A percentile compares a stretch with the other conserved stretches of the same genome.
phyloP scores from a whole-genome alignment of 2,797 vertebrate genomes.

The Hafferia zeledoni region DNA sequence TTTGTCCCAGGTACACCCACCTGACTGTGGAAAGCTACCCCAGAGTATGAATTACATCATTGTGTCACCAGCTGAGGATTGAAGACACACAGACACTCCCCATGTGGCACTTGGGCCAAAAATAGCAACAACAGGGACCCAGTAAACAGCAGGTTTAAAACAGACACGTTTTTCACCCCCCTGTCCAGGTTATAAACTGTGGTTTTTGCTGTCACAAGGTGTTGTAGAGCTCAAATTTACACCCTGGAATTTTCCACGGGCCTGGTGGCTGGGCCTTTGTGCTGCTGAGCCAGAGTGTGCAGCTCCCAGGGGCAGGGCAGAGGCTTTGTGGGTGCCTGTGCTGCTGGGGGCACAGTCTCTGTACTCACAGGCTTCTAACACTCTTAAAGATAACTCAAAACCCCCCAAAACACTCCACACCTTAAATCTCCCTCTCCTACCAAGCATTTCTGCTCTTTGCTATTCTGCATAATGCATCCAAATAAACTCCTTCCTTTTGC shows the following conservation, averaged over 20 bases:
- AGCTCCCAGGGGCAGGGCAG: neutral
- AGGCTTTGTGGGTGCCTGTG: too few relatives aligned
- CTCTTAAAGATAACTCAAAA: neutral
- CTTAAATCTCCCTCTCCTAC: neutral
- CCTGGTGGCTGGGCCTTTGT: neutral
- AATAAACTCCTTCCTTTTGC: neutral
- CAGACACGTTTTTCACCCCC: neutral
- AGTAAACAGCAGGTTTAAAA: slow-evolving; percentile 8
- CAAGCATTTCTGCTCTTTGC: neutral
- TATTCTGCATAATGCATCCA: neutral
- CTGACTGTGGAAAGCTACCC: neutral
- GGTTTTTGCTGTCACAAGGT: neutral
- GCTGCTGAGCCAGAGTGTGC: neutral
- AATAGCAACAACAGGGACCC: neutral
- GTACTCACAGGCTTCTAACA: neutral
- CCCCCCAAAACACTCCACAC: neutral
- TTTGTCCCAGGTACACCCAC: neutral
- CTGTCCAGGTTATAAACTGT: neutral
- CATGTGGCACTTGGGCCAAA: neutral
- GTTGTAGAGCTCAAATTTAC: neutral
- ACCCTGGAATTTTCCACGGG: slow-evolving; percentile 53
- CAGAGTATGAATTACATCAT: neutral
- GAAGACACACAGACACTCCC: neutral
- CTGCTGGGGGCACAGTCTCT: neutral
- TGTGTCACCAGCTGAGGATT: neutral